phyloP scores from a whole-genome alignment of 2,888 invertebrate species.

The Anodontia alba region DNA sequence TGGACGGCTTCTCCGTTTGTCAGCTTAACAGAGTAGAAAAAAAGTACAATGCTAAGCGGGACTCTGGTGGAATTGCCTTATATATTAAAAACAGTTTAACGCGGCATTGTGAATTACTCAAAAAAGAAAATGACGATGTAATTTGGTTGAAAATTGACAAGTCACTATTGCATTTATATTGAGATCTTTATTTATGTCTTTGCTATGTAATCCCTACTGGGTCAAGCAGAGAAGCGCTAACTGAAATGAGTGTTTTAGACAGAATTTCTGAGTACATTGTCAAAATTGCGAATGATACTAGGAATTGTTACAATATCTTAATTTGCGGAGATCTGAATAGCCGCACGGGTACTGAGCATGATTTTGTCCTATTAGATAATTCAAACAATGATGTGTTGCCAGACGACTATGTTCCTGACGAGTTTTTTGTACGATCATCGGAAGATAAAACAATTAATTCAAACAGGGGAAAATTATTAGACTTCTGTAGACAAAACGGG shows the following conservation, averaged over 20 bases:
- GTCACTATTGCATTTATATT: not conserved
- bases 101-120: not conserved
- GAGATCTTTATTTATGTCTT: not conserved
- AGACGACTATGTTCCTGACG: slow-evolving; percentile 4
- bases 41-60: not conserved
- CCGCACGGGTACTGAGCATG: not conserved
- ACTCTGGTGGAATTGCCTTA: not conserved
- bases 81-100: not conserved
- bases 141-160: slow-evolving; percentile 4
- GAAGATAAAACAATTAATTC: slow-evolving; percentile 1
- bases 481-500: not conserved
- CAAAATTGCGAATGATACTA: not conserved
- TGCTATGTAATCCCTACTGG: slow-evolving; percentile 2
- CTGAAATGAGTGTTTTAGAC: slow-evolving; percentile 1
- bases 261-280: slow-evolving; percentile 1
- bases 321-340: not conserved
- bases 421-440: not conserved
- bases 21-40: not conserved
- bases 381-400: not conserved
- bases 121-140: not conserved
- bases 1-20: not conserved
- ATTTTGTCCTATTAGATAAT: slow-evolving; percentile 6
- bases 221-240: slow-evolving; percentile 3
- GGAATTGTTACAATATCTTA: slow-evolving; percentile 3
- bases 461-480: slow-evolving; percentile 3